Conservation (phyloP, 2,113 vertebrate genomes). For the Myodes glareolus region DNA sequence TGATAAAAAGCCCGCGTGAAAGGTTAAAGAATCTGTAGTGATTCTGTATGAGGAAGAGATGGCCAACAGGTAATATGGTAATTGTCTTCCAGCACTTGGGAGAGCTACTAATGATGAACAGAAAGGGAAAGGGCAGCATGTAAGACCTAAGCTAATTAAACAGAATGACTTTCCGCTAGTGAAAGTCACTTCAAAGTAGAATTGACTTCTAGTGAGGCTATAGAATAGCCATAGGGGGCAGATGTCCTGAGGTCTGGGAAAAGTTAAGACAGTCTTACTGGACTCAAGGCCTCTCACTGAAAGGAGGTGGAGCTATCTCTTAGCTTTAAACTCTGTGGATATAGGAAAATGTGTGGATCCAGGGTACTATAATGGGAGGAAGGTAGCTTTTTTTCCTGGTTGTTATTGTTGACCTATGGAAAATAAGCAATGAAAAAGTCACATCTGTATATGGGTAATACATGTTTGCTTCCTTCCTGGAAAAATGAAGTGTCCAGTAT, state of each 20-base stretch:
- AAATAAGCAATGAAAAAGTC: not conserved
- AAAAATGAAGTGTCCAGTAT: not conserved
- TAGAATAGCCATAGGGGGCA: not conserved
- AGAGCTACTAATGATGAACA: constrained; percentile 18
- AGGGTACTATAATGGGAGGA: not conserved
- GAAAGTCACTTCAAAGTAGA: not conserved
- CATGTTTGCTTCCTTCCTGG: not conserved
- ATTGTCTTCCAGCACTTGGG: not conserved
- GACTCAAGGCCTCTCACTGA: not conserved
- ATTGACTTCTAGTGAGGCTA: not conserved
- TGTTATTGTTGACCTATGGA: not conserved
- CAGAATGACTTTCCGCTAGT: not conserved
- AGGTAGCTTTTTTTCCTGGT: not conserved
- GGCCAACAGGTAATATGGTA: not conserved
- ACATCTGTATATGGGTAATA: not conserved
- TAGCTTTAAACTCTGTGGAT: not conserved
- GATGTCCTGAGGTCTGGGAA: not conserved
- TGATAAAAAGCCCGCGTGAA: not conserved
- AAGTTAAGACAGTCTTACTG: not conserved
- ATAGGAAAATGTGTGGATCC: not conserved
- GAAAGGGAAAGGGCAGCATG: not conserved
- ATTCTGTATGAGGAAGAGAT: not conserved
- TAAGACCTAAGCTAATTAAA: constrained; percentile 49
- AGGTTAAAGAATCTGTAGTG: constrained; percentile 15
- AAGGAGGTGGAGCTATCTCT: not conserved